Percentiles rank a stretch among this genome's conserved stretches.
Conservation (phyloP, 2,797 vertebrate genomes). For the Neosilurus hyrtlii region DNA sequence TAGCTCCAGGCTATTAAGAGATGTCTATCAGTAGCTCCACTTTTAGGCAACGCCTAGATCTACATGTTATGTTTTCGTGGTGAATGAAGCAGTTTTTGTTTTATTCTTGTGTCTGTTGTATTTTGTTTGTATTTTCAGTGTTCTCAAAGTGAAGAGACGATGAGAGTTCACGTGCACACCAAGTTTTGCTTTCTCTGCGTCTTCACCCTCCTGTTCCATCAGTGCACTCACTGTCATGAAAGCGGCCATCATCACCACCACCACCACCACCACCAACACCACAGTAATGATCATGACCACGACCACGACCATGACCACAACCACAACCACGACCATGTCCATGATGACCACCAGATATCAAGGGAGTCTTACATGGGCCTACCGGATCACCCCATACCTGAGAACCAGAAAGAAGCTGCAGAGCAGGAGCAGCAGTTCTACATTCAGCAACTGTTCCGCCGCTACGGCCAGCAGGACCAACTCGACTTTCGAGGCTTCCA, state of each 20-base stretch:
- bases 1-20: too few species aligned
- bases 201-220: constrained; percentile 92
- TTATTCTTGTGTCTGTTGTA: neutral
- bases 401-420: constrained; percentile 69
- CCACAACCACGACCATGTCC: constrained; percentile 64
- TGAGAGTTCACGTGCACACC: constrained; percentile 94
- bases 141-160: constrained; percentile 78
- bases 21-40: too few species aligned
- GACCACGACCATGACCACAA: constrained; percentile 51
- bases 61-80: neutral
- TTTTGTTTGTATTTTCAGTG: constrained; percentile 59
- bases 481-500: constrained; percentile 90
- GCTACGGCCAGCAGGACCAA: constrained; percentile 85
- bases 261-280: constrained; percentile 59
- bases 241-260: constrained; percentile 73
- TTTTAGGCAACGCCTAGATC: too few species aligned
- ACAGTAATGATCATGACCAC: constrained; percentile 52
- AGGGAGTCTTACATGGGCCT: constrained; percentile 72
- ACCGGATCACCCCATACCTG: constrained; percentile 58
- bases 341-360: constrained; percentile 83
- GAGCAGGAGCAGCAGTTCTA: constrained; percentile 90
- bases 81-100: neutral
- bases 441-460: constrained; percentile 89
- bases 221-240: constrained; percentile 86
- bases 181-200: constrained; percentile 97